Base-by-base conservation (phyloP, 1,140 invertebrate species). In the Scaptomyza graminum region DNA sequence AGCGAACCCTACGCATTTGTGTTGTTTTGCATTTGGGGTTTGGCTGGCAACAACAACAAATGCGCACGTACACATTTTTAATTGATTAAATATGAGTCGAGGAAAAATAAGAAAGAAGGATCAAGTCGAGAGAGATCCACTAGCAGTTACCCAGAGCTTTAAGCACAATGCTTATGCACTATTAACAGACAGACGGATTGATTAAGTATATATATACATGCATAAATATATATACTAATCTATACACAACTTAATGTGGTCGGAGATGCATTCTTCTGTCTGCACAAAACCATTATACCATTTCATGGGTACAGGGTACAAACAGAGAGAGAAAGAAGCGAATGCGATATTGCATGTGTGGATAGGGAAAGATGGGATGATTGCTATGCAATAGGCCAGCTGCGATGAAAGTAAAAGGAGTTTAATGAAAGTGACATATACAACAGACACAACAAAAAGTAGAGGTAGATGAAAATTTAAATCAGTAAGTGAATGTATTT, bases 1-100 rank as follows among this genome's bases (percentile, higher is more conserved):
- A n/a, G 12, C 31, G 31, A 0, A 9, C 37, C 5, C 12, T 37
- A 22, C 11, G 69, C 77, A 78, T 61, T 22, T 68, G 73, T 64
- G 69, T 74, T 72, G 70, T 74, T 65, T 50, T 31, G 12, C 62
- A 59, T 59, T 68, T 73, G 39, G 62, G 31, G 63, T 55, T 34
- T 31, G 65, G 9, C 46, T 25, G 66, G 47, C 9, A 39, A 12
- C 28, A 28, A 34, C 43, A 25, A 50, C 47, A 80, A 80, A 68
- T 57, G 47, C 72, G 77, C 75, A 75, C 71, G 75, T 78, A 79
- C 63, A 59, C 44, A 47, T 81, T 87, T 85, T 87, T 87, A 87
- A 87, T 87, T 87, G 82, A 87, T 87, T 87, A 87, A 87, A 87
- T 82, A 63, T 78, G 71, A 78, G 34, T 16, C 37, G 18, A 31